Base-by-base conservation (phyloP, 2,113 vertebrate genomes). In the Malurus alboscapulatus region DNA sequence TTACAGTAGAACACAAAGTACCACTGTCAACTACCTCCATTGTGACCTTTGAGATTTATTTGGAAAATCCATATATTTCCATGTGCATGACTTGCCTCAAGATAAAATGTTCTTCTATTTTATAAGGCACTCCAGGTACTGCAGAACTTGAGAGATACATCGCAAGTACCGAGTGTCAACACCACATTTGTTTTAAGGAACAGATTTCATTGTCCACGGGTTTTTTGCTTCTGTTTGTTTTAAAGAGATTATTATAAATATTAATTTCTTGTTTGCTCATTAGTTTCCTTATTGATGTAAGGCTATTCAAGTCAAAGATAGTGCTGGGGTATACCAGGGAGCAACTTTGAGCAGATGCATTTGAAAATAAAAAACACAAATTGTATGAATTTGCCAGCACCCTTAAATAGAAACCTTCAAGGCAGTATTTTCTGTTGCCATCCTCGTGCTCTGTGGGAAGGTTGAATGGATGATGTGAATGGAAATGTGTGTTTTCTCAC, bases 151-250 rank as follows among this genome's bases (percentile, higher is more conserved):
- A 2, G 22, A 87, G 48, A 55, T 88, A 67, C 68, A 51, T 85
- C 0, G 0, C 32, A 63, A 48, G 75, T 25, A 84, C 20, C 27
- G 63, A 63, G 36, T 24, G 18, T 20, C 67, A 72, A 20, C 3
- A 0, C 24, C 24, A n/a, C 19, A 8, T 50, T 67, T 89, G 38
- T 88, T 85, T 89, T 67, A 63, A 81, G 75, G n/a, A 82, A 8
- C 24, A 21, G 29, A 38, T 17, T 76, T 91, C 26, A 47, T 66
- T 81, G 48, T 75, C 53, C 0, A 2, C n/a, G 10, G 9, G 19
- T 26, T 87, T 84, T 84, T 62, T 91, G 40, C 69, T 84, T 91
- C 69, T 89, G 36, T 94, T 88, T 81, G 27, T 87, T 84, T 90
- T 75, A 82, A 84, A 65, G 66, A 57, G 17, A 42, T 87, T 51